These are phyloP conservation scores for Cephus rjabovi DNA, from an alignment of 2,888 invertebrate genomes.

Conservation along the genomic window DNA sequence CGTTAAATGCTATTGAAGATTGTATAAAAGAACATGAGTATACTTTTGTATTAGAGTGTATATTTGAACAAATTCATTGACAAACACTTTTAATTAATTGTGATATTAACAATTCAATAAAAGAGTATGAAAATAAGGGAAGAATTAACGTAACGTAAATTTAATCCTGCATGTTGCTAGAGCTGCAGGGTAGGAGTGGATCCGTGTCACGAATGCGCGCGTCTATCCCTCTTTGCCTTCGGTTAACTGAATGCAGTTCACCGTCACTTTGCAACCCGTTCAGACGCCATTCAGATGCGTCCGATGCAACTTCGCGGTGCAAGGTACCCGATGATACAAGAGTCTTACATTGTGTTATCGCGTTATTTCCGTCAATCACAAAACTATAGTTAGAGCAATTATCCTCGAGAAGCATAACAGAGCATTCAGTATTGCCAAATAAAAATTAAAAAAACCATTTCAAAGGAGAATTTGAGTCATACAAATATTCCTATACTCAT, in stretches of 20 bases:
- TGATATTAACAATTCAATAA: background rate
- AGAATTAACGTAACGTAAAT: background rate
- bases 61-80: background rate
- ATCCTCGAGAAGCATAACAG: background rate
- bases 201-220: conserved; percentile 63
- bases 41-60: background rate
- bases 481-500: background rate
- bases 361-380: background rate
- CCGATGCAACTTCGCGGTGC: conserved; percentile 47
- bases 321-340: background rate
- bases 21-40: background rate
- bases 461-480: background rate
- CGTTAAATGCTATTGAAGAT: background rate
- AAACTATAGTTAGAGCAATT: background rate
- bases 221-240: conserved; percentile 44
- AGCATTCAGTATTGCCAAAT: background rate
- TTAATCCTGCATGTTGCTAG: background rate
- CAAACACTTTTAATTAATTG: background rate
- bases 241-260: conserved; percentile 54
- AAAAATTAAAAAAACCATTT: background rate
- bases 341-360: background rate
- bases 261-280: conserved; percentile 59
- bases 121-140: background rate
- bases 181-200: conserved; percentile 37
- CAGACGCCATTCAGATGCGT: conserved; percentile 61